phyloP scores from a whole-genome alignment of 2,888 invertebrate genomes.

The Strigamia maritima region DNA sequence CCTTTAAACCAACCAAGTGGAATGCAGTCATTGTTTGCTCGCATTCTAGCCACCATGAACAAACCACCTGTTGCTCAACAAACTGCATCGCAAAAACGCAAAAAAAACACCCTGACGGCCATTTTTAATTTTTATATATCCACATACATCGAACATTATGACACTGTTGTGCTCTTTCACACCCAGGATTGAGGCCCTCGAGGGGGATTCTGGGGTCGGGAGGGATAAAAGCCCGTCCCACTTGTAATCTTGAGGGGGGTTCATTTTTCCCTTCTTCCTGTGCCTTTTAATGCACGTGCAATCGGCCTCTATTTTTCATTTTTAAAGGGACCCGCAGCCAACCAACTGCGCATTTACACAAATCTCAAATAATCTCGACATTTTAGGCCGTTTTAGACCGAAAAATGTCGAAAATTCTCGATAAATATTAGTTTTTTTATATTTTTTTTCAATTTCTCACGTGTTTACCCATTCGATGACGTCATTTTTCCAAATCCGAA shows the following conservation, averaged over 20 bases:
- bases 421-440: no score
- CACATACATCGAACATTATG: not conserved
- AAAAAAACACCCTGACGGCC: not conserved
- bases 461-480: not conserved
- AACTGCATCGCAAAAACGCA: not conserved
- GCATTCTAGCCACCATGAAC: not conserved
- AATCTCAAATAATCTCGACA: not conserved
- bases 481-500: not conserved
- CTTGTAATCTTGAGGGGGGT: not conserved
- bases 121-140: not conserved
- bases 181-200: not conserved
- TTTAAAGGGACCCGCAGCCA: not conserved
- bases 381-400: not conserved
- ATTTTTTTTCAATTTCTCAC: not conserved
- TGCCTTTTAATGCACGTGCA: constrained; percentile 1
- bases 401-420: no score
- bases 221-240: not conserved
- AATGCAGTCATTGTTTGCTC: constrained; percentile 7
- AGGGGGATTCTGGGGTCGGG: constrained; percentile 10
- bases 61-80: constrained; percentile 5
- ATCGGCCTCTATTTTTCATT: not conserved
- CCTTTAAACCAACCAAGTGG: not conserved
- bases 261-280: not conserved
- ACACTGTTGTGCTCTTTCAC: not conserved
- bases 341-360: constrained; percentile 7